Conservation (phyloP, 2,888 invertebrate genomes). For the Lordiphosa fenestrarum region DNA sequence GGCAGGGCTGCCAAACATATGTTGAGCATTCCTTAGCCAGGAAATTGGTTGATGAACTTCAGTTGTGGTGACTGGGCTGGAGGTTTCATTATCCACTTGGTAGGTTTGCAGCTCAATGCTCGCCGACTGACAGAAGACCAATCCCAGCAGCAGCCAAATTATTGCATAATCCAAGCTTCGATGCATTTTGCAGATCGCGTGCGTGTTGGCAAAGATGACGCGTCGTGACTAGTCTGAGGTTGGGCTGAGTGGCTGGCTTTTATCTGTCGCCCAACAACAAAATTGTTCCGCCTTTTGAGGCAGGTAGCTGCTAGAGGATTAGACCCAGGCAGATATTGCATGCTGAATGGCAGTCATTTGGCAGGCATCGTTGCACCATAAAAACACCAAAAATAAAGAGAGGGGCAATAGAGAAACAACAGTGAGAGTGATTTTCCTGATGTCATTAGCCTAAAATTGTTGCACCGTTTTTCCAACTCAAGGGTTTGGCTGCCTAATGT, state of each 20-base stretch:
- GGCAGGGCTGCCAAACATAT: constrained; percentile 76
- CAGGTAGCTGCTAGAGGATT: constrained; percentile 38
- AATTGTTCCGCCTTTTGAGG: constrained; percentile 46
- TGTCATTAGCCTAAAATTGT: constrained; percentile 71
- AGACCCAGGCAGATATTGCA: constrained; percentile 2
- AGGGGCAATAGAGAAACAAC: constrained; percentile 9
- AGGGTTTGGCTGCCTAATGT: constrained; percentile 38
- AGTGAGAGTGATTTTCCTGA: constrained; percentile 61
- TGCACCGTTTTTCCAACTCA: constrained; percentile 57
- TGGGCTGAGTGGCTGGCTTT: constrained; percentile 47
- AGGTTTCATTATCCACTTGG: constrained; percentile 16
- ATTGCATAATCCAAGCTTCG: constrained; percentile 34
- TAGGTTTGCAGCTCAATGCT: constrained; percentile 34
- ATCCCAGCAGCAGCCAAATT: constrained; percentile 18
- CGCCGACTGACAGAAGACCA: constrained; percentile 35
- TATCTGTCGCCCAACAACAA: constrained; percentile 56
- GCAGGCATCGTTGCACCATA: constrained; percentile 64
- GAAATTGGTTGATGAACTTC: constrained; percentile 33
- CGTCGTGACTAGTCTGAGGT: constrained; percentile 60
- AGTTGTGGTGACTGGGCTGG: background rate
- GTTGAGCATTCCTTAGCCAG: constrained; percentile 77
- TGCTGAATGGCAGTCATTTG: constrained; percentile 26
- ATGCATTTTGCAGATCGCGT: constrained; percentile 58
- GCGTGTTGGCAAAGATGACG: constrained; percentile 31
- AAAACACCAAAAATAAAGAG: constrained; percentile 37